Base-by-base conservation (phyloP, 2,113 vertebrate genomes). In the Strix aluco region DNA sequence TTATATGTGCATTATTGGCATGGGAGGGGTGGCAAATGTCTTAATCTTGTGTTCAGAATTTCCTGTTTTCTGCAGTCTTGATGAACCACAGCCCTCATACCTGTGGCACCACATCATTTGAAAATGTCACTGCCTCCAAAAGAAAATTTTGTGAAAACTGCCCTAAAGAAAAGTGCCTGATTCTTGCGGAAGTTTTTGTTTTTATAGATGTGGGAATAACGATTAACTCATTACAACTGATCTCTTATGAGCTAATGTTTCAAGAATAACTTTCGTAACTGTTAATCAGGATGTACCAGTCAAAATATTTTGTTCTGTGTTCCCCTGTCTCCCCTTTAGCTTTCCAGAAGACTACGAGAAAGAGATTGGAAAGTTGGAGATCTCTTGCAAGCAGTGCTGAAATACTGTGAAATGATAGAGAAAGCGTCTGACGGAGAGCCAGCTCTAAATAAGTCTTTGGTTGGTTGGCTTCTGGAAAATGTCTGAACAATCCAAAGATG, bases 381-480 rank as follows among this genome's bases (percentile, higher is more conserved):
- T 85, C 98, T 99, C 78, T 98, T 99, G 55, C 99, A 99, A 97
- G 98, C 98, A 44, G 98, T 99, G 81, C 96, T 99, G 96, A 98
- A 97, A 54, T 99, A 99, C 86, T 99, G 98, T 54, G 99, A 99
- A 79, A 98, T 97, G 67, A 21, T 70, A 55, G 98, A 96, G 75
- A 74, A 82, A 2, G 30, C 36, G 1, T 66, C 94, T 67, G 96
- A 95, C 38, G 97, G 96, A 62, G 97, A 97, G 58, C 91, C 93
- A 96, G 36, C 93, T 96, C 81, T 91, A 34, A 94, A 91, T 88
- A 95, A 95, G 90, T 97, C 99, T 29, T 98, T 99, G 40, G 99
- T 99, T 78, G 95, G 97, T 36, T 99, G 99, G 99, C 98, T 99
- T 85, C 97, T 99, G 95, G 99, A 99, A 91, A 98, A 98, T 22